phyloP scores from a whole-genome alignment of 1,140 invertebrate genomes.

The Nixonia krombeini region DNA sequence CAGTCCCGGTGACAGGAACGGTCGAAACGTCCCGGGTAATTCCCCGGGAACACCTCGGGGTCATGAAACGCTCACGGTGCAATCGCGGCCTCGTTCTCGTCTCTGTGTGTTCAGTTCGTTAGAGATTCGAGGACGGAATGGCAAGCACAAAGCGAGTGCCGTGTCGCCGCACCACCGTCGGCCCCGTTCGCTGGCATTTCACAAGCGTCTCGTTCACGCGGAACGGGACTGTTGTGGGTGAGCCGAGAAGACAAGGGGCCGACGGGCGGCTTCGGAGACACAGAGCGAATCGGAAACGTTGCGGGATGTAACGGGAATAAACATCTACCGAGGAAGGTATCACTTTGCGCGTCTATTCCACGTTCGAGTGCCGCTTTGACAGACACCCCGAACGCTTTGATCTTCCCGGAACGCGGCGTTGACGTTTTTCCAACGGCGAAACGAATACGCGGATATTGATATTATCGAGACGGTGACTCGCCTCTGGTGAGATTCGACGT shows the following conservation, averaged over 20 bases:
- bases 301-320: constrained; percentile 28
- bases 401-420: too few species aligned
- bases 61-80: constrained; percentile 5
- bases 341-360: constrained; percentile 28
- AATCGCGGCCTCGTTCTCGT: constrained; percentile 22
- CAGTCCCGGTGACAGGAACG: background rate
- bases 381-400: constrained; percentile 25
- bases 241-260: background rate
- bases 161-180: constrained; percentile 1
- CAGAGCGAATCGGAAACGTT: constrained; percentile 11
- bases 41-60: constrained; percentile 11
- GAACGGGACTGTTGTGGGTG: constrained; percentile 13
- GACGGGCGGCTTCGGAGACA: background rate
- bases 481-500: too few species aligned
- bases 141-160: constrained; percentile 26
- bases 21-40: constrained; percentile 14
- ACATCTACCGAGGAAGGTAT: constrained; percentile 15
- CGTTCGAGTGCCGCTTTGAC: constrained; percentile 20
- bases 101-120: constrained; percentile 20
- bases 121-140: constrained; percentile 22
- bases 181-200: constrained; percentile 11
- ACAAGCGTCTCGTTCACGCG: constrained; percentile 18
- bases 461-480: background rate
- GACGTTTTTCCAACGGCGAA: constrained; percentile 1
- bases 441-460: constrained; percentile 14